phyloP scores from a whole-genome alignment of 2,888 invertebrate genomes.

The Cyclophora punctaria region DNA sequence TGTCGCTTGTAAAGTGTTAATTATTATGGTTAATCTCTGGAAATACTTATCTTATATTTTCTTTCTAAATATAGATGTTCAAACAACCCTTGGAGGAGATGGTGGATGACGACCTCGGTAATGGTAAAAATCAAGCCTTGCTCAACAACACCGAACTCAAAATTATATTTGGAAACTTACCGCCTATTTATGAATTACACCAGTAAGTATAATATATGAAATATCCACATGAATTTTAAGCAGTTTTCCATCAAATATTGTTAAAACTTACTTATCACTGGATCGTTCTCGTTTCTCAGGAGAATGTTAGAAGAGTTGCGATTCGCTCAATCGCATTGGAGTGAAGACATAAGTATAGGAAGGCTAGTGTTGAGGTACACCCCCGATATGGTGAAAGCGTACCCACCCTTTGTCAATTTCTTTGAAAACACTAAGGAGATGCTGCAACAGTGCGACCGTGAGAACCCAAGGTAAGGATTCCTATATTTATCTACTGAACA shows the following conservation, averaged over 20 bases:
- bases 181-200: conserved; percentile 95
- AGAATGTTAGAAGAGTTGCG: conserved; percentile 79
- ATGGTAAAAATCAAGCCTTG: conserved; percentile 79
- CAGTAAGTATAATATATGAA: conserved; percentile 65
- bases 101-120: conserved; percentile 82
- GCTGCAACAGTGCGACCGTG: conserved; percentile 91
- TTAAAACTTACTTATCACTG: no score
- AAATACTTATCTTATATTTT: neutral
- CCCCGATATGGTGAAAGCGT: conserved; percentile 92
- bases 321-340: conserved; percentile 85
- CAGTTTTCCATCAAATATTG: no score
- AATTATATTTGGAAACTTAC: conserved; percentile 96
- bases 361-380: conserved; percentile 91
- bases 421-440: conserved; percentile 98
- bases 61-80: conserved; percentile 80
- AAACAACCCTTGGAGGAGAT: conserved; percentile 94
- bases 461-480: conserved; percentile 81
- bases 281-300: conserved; percentile 27
- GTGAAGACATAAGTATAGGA: conserved; percentile 90
- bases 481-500: neutral
- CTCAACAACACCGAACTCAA: conserved; percentile 94
- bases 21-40: no score
- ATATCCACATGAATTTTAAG: no score
- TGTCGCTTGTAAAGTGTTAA: conserved; percentile 16
- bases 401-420: conserved; percentile 98